Conservation (phyloP, 2,113 vertebrate species). For the Callionymus lyra region DNA sequence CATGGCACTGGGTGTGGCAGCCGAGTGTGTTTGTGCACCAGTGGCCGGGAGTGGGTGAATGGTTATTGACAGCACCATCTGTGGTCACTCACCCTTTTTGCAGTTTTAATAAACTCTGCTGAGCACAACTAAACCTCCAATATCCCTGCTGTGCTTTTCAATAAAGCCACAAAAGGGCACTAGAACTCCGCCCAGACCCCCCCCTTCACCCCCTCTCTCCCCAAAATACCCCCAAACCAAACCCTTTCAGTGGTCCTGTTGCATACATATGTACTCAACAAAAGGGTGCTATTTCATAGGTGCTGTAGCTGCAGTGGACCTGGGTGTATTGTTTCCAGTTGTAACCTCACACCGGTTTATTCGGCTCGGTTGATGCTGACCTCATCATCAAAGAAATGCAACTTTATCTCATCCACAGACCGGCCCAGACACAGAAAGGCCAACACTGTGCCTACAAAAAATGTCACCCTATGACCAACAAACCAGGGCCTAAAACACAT, state of each 20-base stretch:
- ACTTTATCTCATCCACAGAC: too few species aligned
- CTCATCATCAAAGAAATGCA: not conserved
- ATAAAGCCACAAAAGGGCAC: conserved; percentile 38
- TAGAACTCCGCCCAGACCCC: conserved; percentile 14
- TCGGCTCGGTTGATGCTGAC: not conserved
- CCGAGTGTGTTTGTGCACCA: conserved; percentile 18
- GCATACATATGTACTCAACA: conserved; percentile 19
- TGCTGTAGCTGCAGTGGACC: conserved; percentile 5
- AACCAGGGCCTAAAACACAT: too few species aligned
- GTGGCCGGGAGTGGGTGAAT: conserved; percentile 26
- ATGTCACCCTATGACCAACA: too few species aligned
- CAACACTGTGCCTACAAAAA: too few species aligned
- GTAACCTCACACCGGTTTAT: conserved; percentile 8
- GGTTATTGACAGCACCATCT: conserved; percentile 65
- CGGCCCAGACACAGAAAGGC: too few species aligned
- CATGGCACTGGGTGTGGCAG: conserved; percentile 24
- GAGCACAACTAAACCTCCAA: conserved; percentile 29
- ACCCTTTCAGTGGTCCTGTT: conserved; percentile 2
- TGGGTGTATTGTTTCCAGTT: conserved; percentile 8
- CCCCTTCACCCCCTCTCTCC: not conserved
- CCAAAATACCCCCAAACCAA: conserved; percentile 5
- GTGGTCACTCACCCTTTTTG: conserved; percentile 49
- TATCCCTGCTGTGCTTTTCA: conserved; percentile 56
- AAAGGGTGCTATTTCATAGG: conserved; percentile 12
- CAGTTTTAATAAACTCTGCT: conserved; percentile 63